Evolutionary conservation across 2,113 vertebrate genomes (phyloP), one percentile per base, ranked within the genome.

Genomic region (Solenodon paradoxus): DNA sequence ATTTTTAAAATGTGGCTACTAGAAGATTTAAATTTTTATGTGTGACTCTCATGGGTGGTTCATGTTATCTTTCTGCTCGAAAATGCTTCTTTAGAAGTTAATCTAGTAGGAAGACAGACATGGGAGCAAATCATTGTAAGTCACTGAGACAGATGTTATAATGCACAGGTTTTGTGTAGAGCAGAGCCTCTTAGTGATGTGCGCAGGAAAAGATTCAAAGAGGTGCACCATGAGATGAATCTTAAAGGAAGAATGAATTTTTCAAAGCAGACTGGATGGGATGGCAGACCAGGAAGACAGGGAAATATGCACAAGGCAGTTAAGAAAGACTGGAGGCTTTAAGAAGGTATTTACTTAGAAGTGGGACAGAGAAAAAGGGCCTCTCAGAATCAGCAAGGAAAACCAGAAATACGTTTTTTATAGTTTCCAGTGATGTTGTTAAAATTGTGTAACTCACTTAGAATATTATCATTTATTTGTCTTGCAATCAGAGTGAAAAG

Each of bases 121-220:
- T 7, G 24, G 26, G 51, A 78, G 11, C 11, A 92, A 35, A 42
- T 42, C 9, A 51, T 30, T 30, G 9, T 24, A 47, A 40, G 19
- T 35, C 47, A 38, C 0, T 20, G 26, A 30, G 38, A 53, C 11
- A 20, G 26, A 32, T 22, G 32, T 7, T 88, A 69, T 45, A 20
- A 40, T 11, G 1, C 3, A 8, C 0, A 9, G 53, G 2, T 8
- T 42, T 74, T 22, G 71, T 4, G 0, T 2, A 57, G 32, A 57
- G 51, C 6, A 12, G 24, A 7, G 8, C 5, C 10, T 15, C 19
- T 35, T 78, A 30, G 4, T 26, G 32, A 49, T 35, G 26, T 20
- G 22, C 13, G 55, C 57, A 71, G 45, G 59, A 47, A 10, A 69
- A 13, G 30, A 72, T 49, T 45, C 28, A 61, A 59, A 49, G 51